Conservation (phyloP, 2,113 vertebrate genomes). For the Chroicocephalus ridibundus region DNA sequence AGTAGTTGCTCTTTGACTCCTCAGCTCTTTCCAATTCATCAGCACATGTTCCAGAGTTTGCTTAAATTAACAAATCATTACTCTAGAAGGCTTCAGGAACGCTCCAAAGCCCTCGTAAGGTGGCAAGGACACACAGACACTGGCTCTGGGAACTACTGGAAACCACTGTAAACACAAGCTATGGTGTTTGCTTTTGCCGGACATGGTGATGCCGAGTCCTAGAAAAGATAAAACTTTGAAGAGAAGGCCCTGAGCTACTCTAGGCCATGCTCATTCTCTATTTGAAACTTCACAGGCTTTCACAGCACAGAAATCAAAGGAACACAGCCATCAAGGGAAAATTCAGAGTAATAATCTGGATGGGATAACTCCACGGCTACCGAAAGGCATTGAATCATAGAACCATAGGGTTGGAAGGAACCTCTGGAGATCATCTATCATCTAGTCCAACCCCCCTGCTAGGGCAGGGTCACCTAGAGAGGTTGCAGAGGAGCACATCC, state of each 20-base stretch:
- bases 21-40: neutral
- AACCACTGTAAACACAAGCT: neutral
- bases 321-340: neutral
- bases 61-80: neutral
- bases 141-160: neutral
- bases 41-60: neutral
- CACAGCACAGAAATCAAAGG: neutral
- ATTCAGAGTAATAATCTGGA: neutral
- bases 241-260: neutral
- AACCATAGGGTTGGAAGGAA: too few species aligned
- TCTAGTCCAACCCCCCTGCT: too few species aligned
- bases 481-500: too few species aligned
- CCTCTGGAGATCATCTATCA: too few species aligned
- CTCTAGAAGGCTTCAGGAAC: neutral
- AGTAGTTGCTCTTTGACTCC: neutral
- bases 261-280: neutral
- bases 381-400: neutral
- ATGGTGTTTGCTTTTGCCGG: accelerated
- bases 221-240: neutral
- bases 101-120: neutral
- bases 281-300: neutral
- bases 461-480: too few species aligned
- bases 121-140: neutral
- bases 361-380: neutral
- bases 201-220: neutral